Percentiles rank a stretch among this genome's conserved stretches.
Conservation (phyloP, 2,113 vertebrate species). For the Cynocephalus volans region DNA sequence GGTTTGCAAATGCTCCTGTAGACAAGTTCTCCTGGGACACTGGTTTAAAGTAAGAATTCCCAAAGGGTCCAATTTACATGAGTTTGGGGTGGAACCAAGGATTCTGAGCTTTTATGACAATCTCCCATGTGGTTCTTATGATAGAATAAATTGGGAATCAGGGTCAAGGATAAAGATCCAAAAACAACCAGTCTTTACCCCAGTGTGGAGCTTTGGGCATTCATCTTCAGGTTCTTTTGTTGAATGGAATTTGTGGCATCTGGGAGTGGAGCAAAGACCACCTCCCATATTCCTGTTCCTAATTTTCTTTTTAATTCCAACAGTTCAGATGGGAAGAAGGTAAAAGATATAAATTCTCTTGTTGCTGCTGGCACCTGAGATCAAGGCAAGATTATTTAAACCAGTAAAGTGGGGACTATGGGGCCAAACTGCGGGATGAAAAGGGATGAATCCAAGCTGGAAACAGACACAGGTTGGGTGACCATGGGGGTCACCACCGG, state of each 20-base stretch:
- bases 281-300: neutral
- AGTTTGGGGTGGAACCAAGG: neutral
- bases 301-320: neutral
- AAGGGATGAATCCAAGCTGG: neutral
- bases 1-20: neutral
- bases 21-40: neutral
- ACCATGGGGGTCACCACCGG: neutral
- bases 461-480: neutral
- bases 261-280: neutral
- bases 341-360: neutral
- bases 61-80: neutral
- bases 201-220: neutral
- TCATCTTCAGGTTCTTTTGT: neutral
- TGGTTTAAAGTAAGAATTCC: neutral
- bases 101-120: neutral
- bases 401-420: neutral
- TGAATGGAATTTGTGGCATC: constrained; percentile 36
- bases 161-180: neutral
- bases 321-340: neutral
- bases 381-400: neutral
- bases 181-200: neutral
- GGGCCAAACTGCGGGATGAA: neutral
- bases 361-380: neutral
- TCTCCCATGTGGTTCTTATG: neutral
- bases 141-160: neutral